Base-by-base conservation (phyloP, 2,113 vertebrate species). In the Nycticorax nycticorax region DNA sequence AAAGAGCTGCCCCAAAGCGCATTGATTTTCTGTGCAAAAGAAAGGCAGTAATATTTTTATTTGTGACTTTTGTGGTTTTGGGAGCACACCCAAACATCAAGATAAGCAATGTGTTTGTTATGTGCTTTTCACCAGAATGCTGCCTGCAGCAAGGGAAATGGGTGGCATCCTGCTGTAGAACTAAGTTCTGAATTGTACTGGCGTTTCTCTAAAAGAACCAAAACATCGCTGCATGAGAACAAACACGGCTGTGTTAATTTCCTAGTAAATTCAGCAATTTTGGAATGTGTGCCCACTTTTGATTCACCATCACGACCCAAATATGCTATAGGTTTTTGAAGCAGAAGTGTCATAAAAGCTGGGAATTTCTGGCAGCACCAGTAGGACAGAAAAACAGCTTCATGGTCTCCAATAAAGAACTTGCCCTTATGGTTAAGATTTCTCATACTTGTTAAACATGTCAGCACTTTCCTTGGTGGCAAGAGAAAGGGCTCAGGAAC, bases 401-500 rank as follows among this genome's bases (percentile, higher is more conserved):
- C 14, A 33, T 11, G 26, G 39, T n/a, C 30, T 20, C 15, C 12
- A 72, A 7, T 11, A 57, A 72, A 4, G 1, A 16, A 2, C 26
- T 5, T 75, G 21, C 10, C 19, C 6, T 1, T 2, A 50, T 1
- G 1, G 43, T 45, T 35, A 52, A n/a, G 35, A 77, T 18, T 57
- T 62, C 50, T 24, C 64, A 30, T 22, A 66, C 33, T 52, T 18
- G 3, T 47, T 52, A 47, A 87, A 80, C 8, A 52, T 0, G 2
- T 64, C 37, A 23, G 67, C 66, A 66, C 27, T 43, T 69, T 33
- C 12, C n/a, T 35, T 37, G 4, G 62, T 43, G 37, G 43, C n/a
- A 59, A 73, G 27, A 59, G 27, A 23, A n/a, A 12, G 55, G 13
- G 15, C 30, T 66, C 64, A 37, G 18, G 4, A 30, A 60, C 16